Percentiles rank a stretch among this genome's conserved stretches.
These are phyloP conservation scores for Pseudococcus jackbeardsleyi DNA, from an alignment of 2,888 invertebrate genomes.

Conservation along the genomic window DNA sequence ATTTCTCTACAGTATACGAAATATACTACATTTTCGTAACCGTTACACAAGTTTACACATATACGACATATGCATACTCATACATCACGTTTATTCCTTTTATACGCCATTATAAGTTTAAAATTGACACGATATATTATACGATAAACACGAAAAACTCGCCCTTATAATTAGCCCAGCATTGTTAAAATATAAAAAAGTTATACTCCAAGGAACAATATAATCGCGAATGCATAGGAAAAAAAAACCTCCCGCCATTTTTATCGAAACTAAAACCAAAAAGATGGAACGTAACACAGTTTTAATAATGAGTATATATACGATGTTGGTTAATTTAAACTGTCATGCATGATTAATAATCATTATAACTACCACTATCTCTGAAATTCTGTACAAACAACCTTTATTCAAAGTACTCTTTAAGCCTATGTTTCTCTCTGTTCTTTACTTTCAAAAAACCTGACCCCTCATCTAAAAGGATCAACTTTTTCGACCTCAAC, in stretches of 20 bases:
- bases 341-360: constrained; percentile 57
- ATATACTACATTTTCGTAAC: not conserved
- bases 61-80: constrained; percentile 4
- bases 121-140: constrained; percentile 29
- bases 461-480: constrained; percentile 32
- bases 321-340: constrained; percentile 54
- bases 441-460: constrained; percentile 41
- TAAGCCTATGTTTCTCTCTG: constrained; percentile 26
- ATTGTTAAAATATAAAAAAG: constrained; percentile 45
- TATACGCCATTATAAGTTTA: constrained; percentile 37
- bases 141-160: not conserved
- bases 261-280: constrained; percentile 48
- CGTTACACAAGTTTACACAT: not conserved
- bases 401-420: constrained; percentile 45
- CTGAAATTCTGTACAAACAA: constrained; percentile 48
- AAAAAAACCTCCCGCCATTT: constrained; percentile 15
- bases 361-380: constrained; percentile 37
- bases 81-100: constrained; percentile 28
- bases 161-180: not conserved
- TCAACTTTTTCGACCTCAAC: constrained; percentile 29
- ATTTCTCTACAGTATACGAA: too few species aligned
- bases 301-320: constrained; percentile 42
- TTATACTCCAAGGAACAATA: constrained; percentile 49
- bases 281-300: constrained; percentile 33
- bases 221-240: constrained; percentile 32